phyloP scores from a whole-genome alignment of 1,140 invertebrate species.

The Bombus confusus region DNA sequence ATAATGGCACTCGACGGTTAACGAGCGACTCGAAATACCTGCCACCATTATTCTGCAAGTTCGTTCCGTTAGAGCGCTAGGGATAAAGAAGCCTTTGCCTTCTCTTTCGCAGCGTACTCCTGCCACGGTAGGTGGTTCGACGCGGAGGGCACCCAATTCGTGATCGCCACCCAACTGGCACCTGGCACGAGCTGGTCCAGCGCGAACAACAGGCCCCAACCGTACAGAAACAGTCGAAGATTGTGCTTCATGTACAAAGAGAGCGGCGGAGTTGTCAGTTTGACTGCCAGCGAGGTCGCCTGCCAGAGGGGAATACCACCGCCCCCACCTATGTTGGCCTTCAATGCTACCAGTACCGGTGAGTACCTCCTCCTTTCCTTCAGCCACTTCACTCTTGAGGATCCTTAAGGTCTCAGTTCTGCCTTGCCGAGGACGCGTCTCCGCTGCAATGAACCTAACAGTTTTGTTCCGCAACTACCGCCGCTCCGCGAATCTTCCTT shows the following conservation, averaged over 20 bases:
- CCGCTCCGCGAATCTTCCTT: background rate
- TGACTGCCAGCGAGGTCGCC: conserved; percentile 82
- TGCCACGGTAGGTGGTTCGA: conserved; percentile 92
- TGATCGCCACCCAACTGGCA: conserved; percentile 89
- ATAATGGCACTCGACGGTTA: conserved; percentile 65
- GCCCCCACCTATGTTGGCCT: conserved; percentile 80
- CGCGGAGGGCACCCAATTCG: conserved; percentile 87
- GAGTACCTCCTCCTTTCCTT: conserved; percentile 63
- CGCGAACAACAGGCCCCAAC: conserved; percentile 79
- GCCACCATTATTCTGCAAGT: conserved; percentile 52
- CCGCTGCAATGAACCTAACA: conserved; percentile 21
- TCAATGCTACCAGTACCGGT: conserved; percentile 84
- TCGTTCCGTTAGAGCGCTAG: conserved; percentile 16
- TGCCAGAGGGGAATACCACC: conserved; percentile 82
- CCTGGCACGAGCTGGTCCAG: conserved; percentile 76
- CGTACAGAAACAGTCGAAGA: conserved; percentile 82
- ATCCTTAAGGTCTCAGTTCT: conserved; percentile 27
- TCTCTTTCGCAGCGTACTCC: conserved; percentile 87
- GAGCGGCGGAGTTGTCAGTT: conserved; percentile 81
- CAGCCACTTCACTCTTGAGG: conserved; percentile 44
- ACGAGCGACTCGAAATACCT: conserved; percentile 50
- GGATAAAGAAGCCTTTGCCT: conserved; percentile 20
- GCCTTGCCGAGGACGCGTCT: conserved; percentile 8
- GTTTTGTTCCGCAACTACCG: conserved; percentile 23
- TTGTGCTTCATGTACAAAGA: conserved; percentile 84